Evolutionary conservation across 1,140 invertebrate species (phyloP), one percentile per base, ranked within the genome.

Genomic region (Physella acuta): DNA sequence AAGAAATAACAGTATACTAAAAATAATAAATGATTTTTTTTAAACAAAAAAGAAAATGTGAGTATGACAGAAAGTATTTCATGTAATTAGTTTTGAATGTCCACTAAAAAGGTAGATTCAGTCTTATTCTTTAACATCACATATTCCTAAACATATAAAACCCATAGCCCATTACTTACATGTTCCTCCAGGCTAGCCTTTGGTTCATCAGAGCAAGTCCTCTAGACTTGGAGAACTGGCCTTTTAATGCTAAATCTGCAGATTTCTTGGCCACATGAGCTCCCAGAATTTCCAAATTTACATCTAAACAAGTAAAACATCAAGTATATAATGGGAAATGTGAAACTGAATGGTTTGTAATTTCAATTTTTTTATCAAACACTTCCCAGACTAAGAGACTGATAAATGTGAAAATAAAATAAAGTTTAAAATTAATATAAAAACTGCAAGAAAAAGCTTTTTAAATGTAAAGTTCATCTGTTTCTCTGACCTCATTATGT

Each of bases 201-300:
- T 81, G 79, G 52, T 79, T 78, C 78, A 79, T 81, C 34, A 81
- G 61, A 2, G 78, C 76, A 17, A 69, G 65, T 4, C 71, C 68
- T 33, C 79, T 59, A 14, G 79, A 76, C 39, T 68, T 65, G n/a
- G 78, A 72, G 61, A 76, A 81, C 30, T 73, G 56, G 39, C 79
- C 79, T 26, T 76, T 58, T 28, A 79, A 60, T 17, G 79, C 79
- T 24, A 78, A 68, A 4, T 76, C 63, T 14, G 78, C 72, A 37
- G 76, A 56, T 17, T 59, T 65, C 39, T 77, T 74, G 14, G 77
- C 75, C 20, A 75, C 71, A 66, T 81, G 78, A 16, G 66, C n/a
- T n/a, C 75, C 78, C 14, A 81, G 33, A 3, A 78, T 71, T 24
- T 71, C 71, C 31, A 79, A 20, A 55, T 81, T 76, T 1, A 73